phyloP scores from a whole-genome alignment of 2,113 vertebrate species.

The Oreocharis arfaki region DNA sequence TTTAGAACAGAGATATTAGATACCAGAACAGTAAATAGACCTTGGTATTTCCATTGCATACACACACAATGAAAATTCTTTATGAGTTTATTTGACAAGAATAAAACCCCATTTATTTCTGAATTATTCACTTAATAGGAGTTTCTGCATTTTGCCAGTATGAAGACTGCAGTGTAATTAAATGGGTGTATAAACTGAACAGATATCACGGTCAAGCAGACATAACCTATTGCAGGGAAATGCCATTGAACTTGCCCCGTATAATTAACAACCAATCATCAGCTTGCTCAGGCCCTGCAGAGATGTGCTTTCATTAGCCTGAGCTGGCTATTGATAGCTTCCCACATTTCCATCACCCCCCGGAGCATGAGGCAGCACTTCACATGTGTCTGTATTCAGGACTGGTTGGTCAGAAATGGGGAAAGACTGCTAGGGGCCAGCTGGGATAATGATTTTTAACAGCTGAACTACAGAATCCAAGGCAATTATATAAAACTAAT shows the following conservation, averaged over 20 bases:
- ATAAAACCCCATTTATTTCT: background rate
- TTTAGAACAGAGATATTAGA: background rate
- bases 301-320: conserved; percentile 21
- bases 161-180: background rate
- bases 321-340: conserved; percentile 25
- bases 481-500: conserved; percentile 17
- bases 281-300: conserved; percentile 21
- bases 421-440: background rate
- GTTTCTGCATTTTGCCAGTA: background rate
- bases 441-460: conserved; percentile 22
- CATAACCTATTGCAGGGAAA: background rate
- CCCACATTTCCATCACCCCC: background rate
- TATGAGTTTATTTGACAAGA: background rate
- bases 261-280: conserved; percentile 24
- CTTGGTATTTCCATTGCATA: background rate
- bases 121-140: background rate
- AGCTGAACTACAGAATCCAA: conserved; percentile 1
- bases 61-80: background rate
- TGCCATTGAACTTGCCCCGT: conserved; percentile 19
- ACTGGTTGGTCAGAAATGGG: background rate
- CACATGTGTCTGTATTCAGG: background rate
- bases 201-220: conserved; percentile 32
- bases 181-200: background rate
- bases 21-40: background rate
- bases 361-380: background rate